Evolutionary conservation across 2,113 vertebrate species (phyloP).

Genomic region (Cranoglanis bouderius): DNA sequence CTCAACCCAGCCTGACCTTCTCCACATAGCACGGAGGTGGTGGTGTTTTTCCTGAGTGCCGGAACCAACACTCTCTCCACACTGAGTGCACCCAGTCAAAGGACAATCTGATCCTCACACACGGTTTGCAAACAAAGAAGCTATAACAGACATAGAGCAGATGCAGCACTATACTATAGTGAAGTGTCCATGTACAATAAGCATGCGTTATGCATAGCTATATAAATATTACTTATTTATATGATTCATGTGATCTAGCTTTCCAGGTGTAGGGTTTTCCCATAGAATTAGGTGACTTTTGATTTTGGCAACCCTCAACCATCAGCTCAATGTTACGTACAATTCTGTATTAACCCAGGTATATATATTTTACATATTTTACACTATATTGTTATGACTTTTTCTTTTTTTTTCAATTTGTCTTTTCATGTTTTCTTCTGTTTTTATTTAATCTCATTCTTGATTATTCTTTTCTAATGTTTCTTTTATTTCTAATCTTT

Average conservation of each 20-base stretch:
- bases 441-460: background rate
- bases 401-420: background rate
- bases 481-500: background rate
- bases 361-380: background rate
- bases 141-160: constrained; percentile 57
- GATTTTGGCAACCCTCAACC: background rate
- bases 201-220: background rate
- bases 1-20: constrained; percentile 61
- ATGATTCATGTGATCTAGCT: background rate
- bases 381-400: background rate
- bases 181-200: background rate
- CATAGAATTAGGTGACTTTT: background rate
- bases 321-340: background rate
- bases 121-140: constrained; percentile 85
- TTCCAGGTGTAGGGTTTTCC: background rate
- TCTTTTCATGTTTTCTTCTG: background rate
- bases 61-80: constrained; percentile 64
- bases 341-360: background rate
- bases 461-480: background rate
- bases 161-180: constrained; percentile 32
- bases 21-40: constrained; percentile 27
- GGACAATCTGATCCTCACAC: constrained; percentile 72
- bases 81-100: constrained; percentile 65
- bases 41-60: constrained; percentile 29
- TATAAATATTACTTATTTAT: background rate